Base-by-base conservation (phyloP, 2,113 vertebrate species). In the Lucifuga dentata region DNA sequence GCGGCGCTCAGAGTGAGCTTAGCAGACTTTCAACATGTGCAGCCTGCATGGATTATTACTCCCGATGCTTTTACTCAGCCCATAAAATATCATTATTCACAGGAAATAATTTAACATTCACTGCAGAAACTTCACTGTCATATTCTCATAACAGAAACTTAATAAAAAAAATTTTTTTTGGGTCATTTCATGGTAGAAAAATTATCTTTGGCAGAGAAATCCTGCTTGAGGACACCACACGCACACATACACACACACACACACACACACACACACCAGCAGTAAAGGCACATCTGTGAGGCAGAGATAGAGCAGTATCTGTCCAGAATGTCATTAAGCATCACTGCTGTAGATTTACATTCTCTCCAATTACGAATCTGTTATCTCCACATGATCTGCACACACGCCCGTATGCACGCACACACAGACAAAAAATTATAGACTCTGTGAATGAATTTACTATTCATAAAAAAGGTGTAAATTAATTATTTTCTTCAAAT, bases 41-140 rank as follows among this genome's bases (percentile, higher is more conserved):
- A 71, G 56, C 35, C 58, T 26, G 45, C 36, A 10, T 29, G 64
- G 81, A 82, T 90, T 80, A 82, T 85, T 77, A 78, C 64, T 79
- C 59, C 84, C 80, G 68, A 84, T 79, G 76, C 50, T 68, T 70
- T 60, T 56, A 61, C 70, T 58, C 72, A 44, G 49, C 39, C 43
- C 53, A 71, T 80, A 86, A 77, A 81, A 81, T 48, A 82, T 72
- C 49, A 56, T 57, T 29, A 79, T 76, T 80, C 62, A 77, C 50
- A 57, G 65, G 53, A 80, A 73, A 83, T 78, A 67, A 86, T 85
- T 62, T 78, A 86, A 86, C 77, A 81, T 86, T 51, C 77, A 76
- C 44, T 51, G 56, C 68, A 75, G 51, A 74, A 26, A 35, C 39
- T 52, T 36, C 51, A 33, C 50, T 36, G 32, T 81, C 49, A 67